phyloP scores from a whole-genome alignment of 2,797 vertebrate genomes.

The Alfaro cultratus region DNA sequence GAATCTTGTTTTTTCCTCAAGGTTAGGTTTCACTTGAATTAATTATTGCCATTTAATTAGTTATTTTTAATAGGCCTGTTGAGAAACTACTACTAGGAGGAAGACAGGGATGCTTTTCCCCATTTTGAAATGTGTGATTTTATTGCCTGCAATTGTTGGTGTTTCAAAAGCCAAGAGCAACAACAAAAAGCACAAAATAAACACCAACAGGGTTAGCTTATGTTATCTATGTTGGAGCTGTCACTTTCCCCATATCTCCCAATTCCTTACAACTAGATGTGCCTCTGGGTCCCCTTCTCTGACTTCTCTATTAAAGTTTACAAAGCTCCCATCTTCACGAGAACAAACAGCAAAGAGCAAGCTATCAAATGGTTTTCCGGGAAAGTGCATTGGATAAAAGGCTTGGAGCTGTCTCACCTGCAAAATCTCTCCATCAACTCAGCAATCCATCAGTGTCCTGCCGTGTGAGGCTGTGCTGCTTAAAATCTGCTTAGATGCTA shows the following conservation, averaged over 20 bases:
- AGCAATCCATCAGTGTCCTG: conserved; percentile 63
- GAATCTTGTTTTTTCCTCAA: conserved; percentile 41
- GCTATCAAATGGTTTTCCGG: conserved; percentile 45
- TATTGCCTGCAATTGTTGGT: conserved; percentile 30
- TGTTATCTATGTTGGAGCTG: conserved; percentile 36
- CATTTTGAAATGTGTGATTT: conserved; percentile 50
- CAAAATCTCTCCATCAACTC: conserved; percentile 66
- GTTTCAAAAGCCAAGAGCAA: conserved; percentile 36
- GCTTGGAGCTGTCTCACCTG: conserved; percentile 68
- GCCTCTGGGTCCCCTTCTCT: conserved; percentile 23
- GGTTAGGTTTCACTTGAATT: conserved; percentile 60
- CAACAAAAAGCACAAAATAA: conserved; percentile 38
- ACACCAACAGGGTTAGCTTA: conserved; percentile 33
- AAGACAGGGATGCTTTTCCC: conserved; percentile 10
- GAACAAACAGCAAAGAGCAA: conserved; percentile 38
- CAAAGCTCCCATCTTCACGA: conserved; percentile 38
- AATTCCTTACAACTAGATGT: conserved; percentile 37
- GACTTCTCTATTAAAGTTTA: conserved; percentile 46
- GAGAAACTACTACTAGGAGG: conserved; percentile 46
- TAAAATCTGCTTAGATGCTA: conserved; percentile 51
- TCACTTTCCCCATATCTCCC: conserved; percentile 25
- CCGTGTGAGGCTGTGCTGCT: conserved; percentile 28
- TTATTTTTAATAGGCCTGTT: conserved; percentile 33
- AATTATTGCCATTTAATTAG: conserved; percentile 72
- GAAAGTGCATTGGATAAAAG: conserved; percentile 67